Evolutionary conservation across 1,140 invertebrate genomes (phyloP).

Genomic region (Conus betulinus): DNA sequence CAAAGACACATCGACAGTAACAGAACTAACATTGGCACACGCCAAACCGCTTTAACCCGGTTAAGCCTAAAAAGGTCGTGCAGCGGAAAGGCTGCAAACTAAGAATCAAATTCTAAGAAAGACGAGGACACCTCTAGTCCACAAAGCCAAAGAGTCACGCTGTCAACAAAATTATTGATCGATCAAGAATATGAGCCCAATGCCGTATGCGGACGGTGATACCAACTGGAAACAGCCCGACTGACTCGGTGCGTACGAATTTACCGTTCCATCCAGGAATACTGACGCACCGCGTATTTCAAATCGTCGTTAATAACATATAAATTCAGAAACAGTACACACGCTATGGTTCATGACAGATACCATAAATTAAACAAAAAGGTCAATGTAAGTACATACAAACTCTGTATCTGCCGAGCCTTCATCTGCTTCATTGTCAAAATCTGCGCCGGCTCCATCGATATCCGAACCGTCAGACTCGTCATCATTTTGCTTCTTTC

Average conservation of each 20-base stretch:
- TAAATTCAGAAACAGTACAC: no score
- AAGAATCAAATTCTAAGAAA: not conserved
- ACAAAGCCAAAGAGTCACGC: not conserved
- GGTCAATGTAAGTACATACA: slow-evolving; percentile 11
- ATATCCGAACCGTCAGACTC: slow-evolving; percentile 57
- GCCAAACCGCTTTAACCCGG: no score
- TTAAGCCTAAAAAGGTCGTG: not conserved
- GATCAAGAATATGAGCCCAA: not conserved
- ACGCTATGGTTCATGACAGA: not conserved
- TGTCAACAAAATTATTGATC: not conserved
- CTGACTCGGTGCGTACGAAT: no score
- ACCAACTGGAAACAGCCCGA: not conserved
- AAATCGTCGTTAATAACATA: not conserved
- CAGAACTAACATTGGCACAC: no score
- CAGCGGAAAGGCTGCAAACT: not conserved
- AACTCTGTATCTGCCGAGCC: slow-evolving; percentile 27
- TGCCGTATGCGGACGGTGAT: not conserved
- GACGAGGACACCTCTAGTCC: not conserved
- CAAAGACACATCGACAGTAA: no score
- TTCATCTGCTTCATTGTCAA: slow-evolving; percentile 51
- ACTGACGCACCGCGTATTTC: not conserved
- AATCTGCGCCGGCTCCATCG: slow-evolving; percentile 52
- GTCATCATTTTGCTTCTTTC: slow-evolving; percentile 60
- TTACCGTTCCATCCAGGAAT: not conserved
- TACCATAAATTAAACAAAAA: not conserved